Base-by-base conservation (phyloP, 2,113 vertebrate species). In the Sapayoa aenigma region DNA sequence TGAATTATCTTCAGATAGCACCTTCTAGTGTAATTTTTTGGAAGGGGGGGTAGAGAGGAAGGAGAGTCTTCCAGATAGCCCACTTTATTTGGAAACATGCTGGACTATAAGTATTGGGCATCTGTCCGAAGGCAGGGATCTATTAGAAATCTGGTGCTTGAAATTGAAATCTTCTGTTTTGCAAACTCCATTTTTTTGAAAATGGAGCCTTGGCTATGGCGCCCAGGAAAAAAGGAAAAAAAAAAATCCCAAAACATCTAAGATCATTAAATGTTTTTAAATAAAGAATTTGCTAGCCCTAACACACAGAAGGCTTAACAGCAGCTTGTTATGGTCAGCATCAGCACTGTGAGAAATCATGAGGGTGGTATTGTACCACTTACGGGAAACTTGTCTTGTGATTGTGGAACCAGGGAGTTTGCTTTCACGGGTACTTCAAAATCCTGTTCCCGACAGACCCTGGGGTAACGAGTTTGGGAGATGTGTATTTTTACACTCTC, bases 161-260 rank as follows among this genome's bases (percentile, higher is more conserved):
- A 41, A 58, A 66, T 31, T 31, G 33, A 85, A 76, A 68, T n/a
- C 30, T 53, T 8, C 5, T 20, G 19, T 66, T 50, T 33, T 3
- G 6, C 35, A 37, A 76, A 68, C 24, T 73, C 15, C 4, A 1
- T 10, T 59, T 76, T 58, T 50, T 33, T 53, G 19, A n/a, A 55
- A 74, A 24, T 2, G 2, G 25, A n/a, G 4, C 16, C 14, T 85
- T 7, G 0, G 1, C 65, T 87, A 2, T 27, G 16, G 28, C 35
- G 53, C 9, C 14, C 30, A 28, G 35, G 21, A 49, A n/a, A 21
- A 42, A 35, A 49, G 44, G 13, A 10, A 37, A 31, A 37, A 9
- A 37, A 44, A 14, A 23, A 21, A n/a, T 16, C 44, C 49, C 23
- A 22, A 37, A 42, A 15, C 19, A 30, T 39, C 60, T 50, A 28